A percentile compares a stretch with the other conserved stretches of the same genome.
Conservation (phyloP, 2,797 vertebrate species). For the Hephaestus fuliginosus region DNA sequence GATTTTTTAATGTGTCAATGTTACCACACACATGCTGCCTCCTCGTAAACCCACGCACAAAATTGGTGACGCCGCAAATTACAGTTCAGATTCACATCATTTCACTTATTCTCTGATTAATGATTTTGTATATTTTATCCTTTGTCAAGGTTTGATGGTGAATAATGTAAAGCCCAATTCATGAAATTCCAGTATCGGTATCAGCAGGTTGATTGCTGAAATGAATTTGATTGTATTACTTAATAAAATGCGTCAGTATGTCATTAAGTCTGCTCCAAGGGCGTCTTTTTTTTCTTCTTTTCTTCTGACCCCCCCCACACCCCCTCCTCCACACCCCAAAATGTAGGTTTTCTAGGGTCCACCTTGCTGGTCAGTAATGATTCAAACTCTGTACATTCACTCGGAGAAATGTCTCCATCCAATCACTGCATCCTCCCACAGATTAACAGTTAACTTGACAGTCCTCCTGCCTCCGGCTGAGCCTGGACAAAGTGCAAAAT, state of each 20-base stretch:
- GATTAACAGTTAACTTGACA: slow-evolving; percentile 87
- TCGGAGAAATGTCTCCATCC: slow-evolving; percentile 22
- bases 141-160: slow-evolving; percentile 51
- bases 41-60: slow-evolving; percentile 56
- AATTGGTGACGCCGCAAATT: slow-evolving; percentile 57
- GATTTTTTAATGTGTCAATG: slow-evolving; percentile 45
- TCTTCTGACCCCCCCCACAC: too few relatives aligned
- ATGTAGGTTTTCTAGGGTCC: too few relatives aligned
- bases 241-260: slow-evolving; percentile 83
- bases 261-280: slow-evolving; percentile 34
- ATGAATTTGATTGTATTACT: slow-evolving; percentile 80
- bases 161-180: slow-evolving; percentile 53
- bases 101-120: slow-evolving; percentile 32
- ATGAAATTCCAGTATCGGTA: slow-evolving; percentile 52
- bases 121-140: slow-evolving; percentile 52
- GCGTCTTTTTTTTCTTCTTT: slow-evolving; percentile 17
- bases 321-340: too few relatives aligned
- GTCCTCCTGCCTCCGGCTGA: slow-evolving; percentile 52
- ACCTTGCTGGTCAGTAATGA: not conserved
- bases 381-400: slow-evolving; percentile 14
- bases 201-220: slow-evolving; percentile 74
- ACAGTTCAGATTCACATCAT: slow-evolving; percentile 11
- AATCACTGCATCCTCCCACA: slow-evolving; percentile 42
- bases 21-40: slow-evolving; percentile 72
- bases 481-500: slow-evolving; percentile 85